Percentiles rank a stretch among this genome's conserved stretches.
These are phyloP conservation scores for Eledona agricola DNA, from an alignment of 2,888 invertebrate genomes.

Conservation along the genomic window DNA sequence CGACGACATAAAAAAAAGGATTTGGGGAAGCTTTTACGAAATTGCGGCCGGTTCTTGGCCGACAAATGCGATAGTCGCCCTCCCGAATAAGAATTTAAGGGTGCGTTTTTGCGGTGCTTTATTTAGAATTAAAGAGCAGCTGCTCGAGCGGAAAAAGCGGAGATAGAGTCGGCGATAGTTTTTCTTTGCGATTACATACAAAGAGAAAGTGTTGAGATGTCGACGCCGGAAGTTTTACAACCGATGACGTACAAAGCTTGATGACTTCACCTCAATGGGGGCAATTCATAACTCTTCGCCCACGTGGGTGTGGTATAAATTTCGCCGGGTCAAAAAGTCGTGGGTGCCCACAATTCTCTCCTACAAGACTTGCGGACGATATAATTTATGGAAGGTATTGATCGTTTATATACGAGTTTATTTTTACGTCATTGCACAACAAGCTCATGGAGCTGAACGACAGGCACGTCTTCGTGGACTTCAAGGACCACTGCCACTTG, in stretches of 20 bases:
- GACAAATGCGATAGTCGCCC: too few species aligned
- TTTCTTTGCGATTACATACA: slow-evolving; percentile 16
- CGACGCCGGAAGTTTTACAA: slow-evolving; percentile 7
- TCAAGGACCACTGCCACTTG: too few species aligned
- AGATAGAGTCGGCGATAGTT: slow-evolving; percentile 27
- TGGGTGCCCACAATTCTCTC: slow-evolving; percentile 9
- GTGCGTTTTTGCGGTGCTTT: slow-evolving; percentile 34
- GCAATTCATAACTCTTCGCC: slow-evolving; percentile 11
- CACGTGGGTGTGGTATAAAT: slow-evolving; percentile 7
- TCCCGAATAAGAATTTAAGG: slow-evolving; percentile 32
- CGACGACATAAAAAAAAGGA: slow-evolving; percentile 7
- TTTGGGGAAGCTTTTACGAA: slow-evolving; percentile 12
- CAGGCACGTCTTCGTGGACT: too few species aligned
- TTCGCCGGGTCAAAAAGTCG: slow-evolving; percentile 12
- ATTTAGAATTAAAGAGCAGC: slow-evolving; percentile 36
- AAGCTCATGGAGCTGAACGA: too few species aligned
- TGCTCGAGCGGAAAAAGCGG: slow-evolving; percentile 25
- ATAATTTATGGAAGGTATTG: slow-evolving; percentile 8
- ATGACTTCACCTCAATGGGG: slow-evolving; percentile 11
- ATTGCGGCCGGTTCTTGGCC: slow-evolving; percentile 6
- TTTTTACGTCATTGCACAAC: slow-evolving; percentile 7
- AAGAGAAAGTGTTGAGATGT: slow-evolving; percentile 19
- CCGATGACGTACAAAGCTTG: slow-evolving; percentile 4
- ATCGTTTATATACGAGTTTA: slow-evolving; percentile 11
- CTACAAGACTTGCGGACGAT: slow-evolving; percentile 4